phyloP scores from a whole-genome alignment of 2,888 invertebrate genomes.

The Chloroclystis v-ata region DNA sequence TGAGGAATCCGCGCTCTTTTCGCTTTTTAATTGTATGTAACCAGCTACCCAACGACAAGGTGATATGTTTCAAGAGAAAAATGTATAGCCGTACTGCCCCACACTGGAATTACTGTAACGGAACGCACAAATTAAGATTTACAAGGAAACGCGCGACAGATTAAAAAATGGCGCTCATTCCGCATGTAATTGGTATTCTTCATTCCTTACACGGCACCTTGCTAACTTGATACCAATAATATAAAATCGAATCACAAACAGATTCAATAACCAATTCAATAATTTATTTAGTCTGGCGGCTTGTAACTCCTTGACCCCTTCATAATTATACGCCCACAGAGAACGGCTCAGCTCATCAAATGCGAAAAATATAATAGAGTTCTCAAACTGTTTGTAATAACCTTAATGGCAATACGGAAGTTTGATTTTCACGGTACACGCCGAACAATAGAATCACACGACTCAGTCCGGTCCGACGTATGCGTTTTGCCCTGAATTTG shows the following conservation, averaged over 20 bases:
- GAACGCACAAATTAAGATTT: slow-evolving; percentile 64
- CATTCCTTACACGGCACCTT: slow-evolving; percentile 4
- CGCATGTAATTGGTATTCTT: slow-evolving; percentile 39
- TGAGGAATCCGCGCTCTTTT: slow-evolving; percentile 72
- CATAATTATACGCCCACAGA: slow-evolving; percentile 16
- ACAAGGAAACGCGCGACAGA: slow-evolving; percentile 54
- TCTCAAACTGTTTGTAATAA: slow-evolving; percentile 49
- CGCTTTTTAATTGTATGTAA: slow-evolving; percentile 76
- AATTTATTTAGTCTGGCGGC: slow-evolving; percentile 11
- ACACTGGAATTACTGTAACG: slow-evolving; percentile 66
- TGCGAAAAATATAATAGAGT: slow-evolving; percentile 42
- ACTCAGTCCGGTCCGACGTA: slow-evolving; percentile 34
- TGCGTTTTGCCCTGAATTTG: slow-evolving; percentile 45
- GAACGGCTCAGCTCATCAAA: slow-evolving; percentile 13
- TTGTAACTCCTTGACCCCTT: slow-evolving; percentile 18
- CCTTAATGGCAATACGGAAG: slow-evolving; percentile 52
- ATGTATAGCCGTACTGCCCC: slow-evolving; percentile 52
- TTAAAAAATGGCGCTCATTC: slow-evolving; percentile 44
- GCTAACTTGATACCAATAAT: slow-evolving; percentile 1
- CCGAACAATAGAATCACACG: slow-evolving; percentile 51
- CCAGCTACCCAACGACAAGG: slow-evolving; percentile 67
- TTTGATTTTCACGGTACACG: slow-evolving; percentile 57
- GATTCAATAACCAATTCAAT: slow-evolving; percentile 5
- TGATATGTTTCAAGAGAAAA: slow-evolving; percentile 70
- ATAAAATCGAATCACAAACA: slow-evolving; percentile 9